phyloP scores from a whole-genome alignment of 2,888 invertebrate species.

The Trichogramma dendrolimi region DNA sequence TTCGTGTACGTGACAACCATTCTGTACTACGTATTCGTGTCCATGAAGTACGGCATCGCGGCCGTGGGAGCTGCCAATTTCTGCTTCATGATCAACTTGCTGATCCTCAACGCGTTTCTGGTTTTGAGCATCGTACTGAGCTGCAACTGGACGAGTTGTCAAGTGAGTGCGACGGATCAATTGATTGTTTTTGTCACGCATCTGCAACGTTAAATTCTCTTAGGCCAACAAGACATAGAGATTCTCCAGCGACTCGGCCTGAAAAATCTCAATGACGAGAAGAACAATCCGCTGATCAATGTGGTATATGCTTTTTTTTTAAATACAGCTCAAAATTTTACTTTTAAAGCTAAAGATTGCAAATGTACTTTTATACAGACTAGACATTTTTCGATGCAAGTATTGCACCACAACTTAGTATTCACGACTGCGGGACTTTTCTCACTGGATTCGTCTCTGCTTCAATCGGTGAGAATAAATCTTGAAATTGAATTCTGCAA shows the following conservation, averaged over 20 bases:
- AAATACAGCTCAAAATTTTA: background rate
- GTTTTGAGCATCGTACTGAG: conserved; percentile 6
- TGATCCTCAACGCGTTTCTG: background rate
- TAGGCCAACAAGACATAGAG: conserved; percentile 2
- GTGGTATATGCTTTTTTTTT: background rate
- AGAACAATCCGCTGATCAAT: background rate
- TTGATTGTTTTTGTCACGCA: background rate
- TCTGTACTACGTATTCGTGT: conserved; percentile 4
- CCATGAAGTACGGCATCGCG: background rate
- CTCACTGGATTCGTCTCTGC: conserved; percentile 18
- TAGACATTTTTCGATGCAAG: conserved; percentile 18
- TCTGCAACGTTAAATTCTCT: background rate
- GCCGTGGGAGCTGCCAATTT: background rate
- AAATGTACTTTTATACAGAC: conserved; percentile 9
- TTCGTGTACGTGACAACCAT: conserved; percentile 10
- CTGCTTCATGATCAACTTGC: background rate
- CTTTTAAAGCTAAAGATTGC: background rate
- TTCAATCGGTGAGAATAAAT: conserved; percentile 19
- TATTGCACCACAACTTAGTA: conserved; percentile 17
- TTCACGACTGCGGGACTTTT: conserved; percentile 23
- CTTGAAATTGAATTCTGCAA: background rate
- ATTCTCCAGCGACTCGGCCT: conserved; percentile 8
- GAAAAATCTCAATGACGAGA: background rate
- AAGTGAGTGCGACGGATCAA: background rate
- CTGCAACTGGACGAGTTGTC: conserved; percentile 14